A percentile compares a stretch with the other conserved stretches of the same genome.
phyloP scores from a whole-genome alignment of 1,140 invertebrate species.

The Aphelinus certus region DNA sequence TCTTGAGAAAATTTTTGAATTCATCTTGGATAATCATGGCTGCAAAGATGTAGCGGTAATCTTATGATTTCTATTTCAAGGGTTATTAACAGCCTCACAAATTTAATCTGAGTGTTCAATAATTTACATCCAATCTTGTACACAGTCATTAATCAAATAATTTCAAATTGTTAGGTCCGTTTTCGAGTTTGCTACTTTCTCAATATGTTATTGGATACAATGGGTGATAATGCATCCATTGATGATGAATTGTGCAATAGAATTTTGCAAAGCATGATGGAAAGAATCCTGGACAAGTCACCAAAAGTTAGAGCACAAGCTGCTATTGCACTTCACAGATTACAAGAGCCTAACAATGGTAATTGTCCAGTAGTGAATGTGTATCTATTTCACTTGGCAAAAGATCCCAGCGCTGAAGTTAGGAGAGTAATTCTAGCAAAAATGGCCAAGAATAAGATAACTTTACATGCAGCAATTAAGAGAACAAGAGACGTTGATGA shows the following conservation, averaged over 20 bases:
- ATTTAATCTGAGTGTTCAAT: no score
- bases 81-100: no score
- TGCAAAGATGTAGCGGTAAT: constrained; percentile 66
- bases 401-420: constrained; percentile 77
- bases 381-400: constrained; percentile 79
- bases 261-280: constrained; percentile 76
- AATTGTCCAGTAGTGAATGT: constrained; percentile 82
- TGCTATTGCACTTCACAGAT: constrained; percentile 78
- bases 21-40: constrained; percentile 62
- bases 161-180: constrained; percentile 62
- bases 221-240: constrained; percentile 80
- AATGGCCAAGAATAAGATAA: constrained; percentile 60
- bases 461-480: constrained; percentile 69
- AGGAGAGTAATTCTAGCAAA: constrained; percentile 57
- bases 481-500: constrained; percentile 80
- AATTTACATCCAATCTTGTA: no score
- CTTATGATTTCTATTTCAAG: no score
- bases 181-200: constrained; percentile 80
- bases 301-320: constrained; percentile 81
- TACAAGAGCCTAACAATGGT: constrained; percentile 82
- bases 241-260: constrained; percentile 81
- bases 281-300: constrained; percentile 76
- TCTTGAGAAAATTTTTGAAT: constrained; percentile 51
- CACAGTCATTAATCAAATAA: background rate
- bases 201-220: constrained; percentile 75